A percentile compares a stretch with the other conserved stretches of the same genome.
Conservation (phyloP, 2,888 invertebrate genomes). For the Chrysodeixis includens region DNA sequence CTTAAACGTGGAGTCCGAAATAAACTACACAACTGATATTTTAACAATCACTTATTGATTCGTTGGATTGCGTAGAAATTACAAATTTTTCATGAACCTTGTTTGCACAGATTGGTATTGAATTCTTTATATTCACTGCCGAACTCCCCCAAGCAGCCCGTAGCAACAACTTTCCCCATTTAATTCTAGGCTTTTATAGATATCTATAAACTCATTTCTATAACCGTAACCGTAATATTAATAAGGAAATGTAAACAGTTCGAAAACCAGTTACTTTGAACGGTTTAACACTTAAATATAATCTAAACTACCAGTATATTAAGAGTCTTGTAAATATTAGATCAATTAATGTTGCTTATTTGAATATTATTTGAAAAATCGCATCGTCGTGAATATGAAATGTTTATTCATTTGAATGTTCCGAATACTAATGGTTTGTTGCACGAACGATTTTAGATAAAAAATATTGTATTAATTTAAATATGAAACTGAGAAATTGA, state of each 20-base stretch:
- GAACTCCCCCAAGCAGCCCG: neutral
- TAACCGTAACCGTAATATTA: neutral
- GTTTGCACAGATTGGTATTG: too few relatives aligned
- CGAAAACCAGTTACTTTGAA: neutral
- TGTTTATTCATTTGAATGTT: neutral
- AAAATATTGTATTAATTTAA: neutral
- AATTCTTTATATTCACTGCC: too few relatives aligned
- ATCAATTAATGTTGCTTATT: neutral
- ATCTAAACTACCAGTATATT: neutral
- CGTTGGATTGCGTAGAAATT: too few relatives aligned
- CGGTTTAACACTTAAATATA: neutral
- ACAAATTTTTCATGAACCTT: too few relatives aligned
- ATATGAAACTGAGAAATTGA: constrained; percentile 5
- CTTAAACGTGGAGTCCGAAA: too few relatives aligned
- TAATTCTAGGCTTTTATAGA: neutral
- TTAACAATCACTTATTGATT: too few relatives aligned
- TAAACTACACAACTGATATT: too few relatives aligned
- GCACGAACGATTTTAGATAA: neutral
- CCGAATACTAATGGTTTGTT: neutral
- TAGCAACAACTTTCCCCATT: neutral
- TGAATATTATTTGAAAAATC: neutral
- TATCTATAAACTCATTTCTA: neutral
- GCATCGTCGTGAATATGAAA: neutral
- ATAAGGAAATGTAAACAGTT: neutral
- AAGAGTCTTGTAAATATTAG: neutral